A percentile compares a stretch with the other conserved stretches of the same genome.
These are phyloP conservation scores for Pelodiscus sinensis DNA, from an alignment of 2,113 vertebrate species.

Conservation along the genomic window DNA sequence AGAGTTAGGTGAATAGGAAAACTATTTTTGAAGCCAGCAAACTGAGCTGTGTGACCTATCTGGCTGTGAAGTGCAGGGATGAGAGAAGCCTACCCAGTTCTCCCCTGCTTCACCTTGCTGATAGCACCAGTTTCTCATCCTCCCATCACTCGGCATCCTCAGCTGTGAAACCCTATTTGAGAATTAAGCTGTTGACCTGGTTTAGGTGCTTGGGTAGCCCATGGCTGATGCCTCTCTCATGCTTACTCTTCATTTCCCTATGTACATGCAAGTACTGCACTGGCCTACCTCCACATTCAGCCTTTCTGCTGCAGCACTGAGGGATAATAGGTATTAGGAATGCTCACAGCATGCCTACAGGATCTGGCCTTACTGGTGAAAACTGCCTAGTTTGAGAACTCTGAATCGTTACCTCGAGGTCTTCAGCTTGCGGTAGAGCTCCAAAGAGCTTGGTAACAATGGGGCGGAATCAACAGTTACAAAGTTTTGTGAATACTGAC, in stretches of 20 bases:
- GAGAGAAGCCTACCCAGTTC: not conserved
- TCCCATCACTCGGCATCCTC: not conserved
- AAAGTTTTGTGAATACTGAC: not conserved
- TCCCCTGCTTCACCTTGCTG: not conserved
- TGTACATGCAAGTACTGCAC: not conserved
- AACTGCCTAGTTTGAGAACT: not conserved
- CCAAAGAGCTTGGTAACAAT: not conserved
- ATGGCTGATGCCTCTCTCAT: not conserved
- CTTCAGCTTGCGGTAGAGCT: not conserved
- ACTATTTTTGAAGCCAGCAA: not conserved
- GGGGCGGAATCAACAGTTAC: not conserved
- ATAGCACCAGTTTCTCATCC: not conserved
- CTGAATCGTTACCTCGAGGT: not conserved
- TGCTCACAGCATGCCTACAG: not conserved
- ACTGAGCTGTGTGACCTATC: not conserved
- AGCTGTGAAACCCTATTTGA: not conserved
- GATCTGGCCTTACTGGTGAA: not conserved
- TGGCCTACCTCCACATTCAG: not conserved
- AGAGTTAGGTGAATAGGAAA: not conserved
- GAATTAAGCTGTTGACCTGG: not conserved
- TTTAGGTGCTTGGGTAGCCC: not conserved
- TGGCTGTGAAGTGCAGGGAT: not conserved
- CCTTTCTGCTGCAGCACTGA: not conserved
- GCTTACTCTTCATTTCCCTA: not conserved
- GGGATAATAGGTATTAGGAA: not conserved